These are phyloP conservation scores for Rhagonycha lutea DNA, from an alignment of 2,888 invertebrate species.

Conservation along the genomic window DNA sequence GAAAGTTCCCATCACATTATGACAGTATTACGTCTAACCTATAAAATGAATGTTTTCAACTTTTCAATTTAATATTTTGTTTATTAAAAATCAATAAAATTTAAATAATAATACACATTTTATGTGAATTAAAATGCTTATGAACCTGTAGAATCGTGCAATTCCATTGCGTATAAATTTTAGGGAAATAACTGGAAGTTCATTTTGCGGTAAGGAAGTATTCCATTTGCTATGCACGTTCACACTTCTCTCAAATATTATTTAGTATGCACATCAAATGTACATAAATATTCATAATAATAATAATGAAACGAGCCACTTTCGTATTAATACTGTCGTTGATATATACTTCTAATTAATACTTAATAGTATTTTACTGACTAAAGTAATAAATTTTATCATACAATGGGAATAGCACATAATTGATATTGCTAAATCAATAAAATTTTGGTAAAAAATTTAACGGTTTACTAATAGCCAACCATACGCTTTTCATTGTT, in stretches of 20 bases:
- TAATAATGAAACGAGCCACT: constrained; percentile 11
- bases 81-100: background rate
- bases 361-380: background rate
- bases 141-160: background rate
- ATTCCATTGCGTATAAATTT: constrained; percentile 1
- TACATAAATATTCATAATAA: constrained; percentile 17
- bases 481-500: background rate
- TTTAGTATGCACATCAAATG: constrained; percentile 17
- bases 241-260: constrained; percentile 10
- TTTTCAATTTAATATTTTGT: background rate
- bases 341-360: background rate
- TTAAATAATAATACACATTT: background rate
- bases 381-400: no score
- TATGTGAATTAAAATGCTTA: background rate
- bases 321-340: constrained; percentile 10
- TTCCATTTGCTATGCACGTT: constrained; percentile 8
- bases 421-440: background rate
- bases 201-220: constrained; percentile 6
- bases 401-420: background rate
- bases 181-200: constrained; percentile 2
- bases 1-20: background rate
- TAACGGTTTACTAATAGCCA: background rate
- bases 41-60: background rate
- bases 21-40: background rate
- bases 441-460: background rate